Base-by-base conservation (phyloP, 2,113 vertebrate genomes). In the Menidia beryllina region DNA sequence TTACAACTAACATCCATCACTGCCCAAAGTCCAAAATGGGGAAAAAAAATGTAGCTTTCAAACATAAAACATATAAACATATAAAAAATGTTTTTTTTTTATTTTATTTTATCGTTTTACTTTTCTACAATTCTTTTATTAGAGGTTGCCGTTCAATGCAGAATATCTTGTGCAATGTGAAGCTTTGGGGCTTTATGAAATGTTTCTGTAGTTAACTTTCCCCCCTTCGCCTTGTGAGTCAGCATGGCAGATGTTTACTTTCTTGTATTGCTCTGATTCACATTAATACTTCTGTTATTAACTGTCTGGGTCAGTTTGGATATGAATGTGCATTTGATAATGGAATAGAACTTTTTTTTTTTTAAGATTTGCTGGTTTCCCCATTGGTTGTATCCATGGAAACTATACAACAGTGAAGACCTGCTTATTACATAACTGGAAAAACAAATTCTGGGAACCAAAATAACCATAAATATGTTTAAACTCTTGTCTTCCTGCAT, bases 381-480 rank as follows among this genome's bases (percentile, higher is more conserved):
- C 66, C 5, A 6, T 68, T 83, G 66, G 69, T 53, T 69, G 68
- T 79, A 27, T 60, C 53, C 12, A 23, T 54, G 25, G 9, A 50
- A 54, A 62, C 39, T 59, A 73, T 10, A 4, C 25, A 74, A 86
- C 81, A 70, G 85, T 52, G 69, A 80, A 57, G 83, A 89, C 83
- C 85, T 25, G 56, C 62, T 48, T 57, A 72, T 69, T 80, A 72
- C 69, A 83, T 86, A 71, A 20, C 34, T 19, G 34, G 5, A 67
- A 72, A 64, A 58, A n/a, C n/a, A n/a, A 48, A 54, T 27, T 24
- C 67, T 50, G 63, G 52, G 64, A 73, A 60, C 50, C 43, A 53
- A 73, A 75, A 55, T 7, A 0, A 49, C 41, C 49, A 51, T n/a
- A n/a, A n/a, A 7, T 34, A 13, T 75, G 61, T 77, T 72, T 76